Evolutionary conservation across 2,888 invertebrate species (phyloP), one percentile per base, ranked within the genome.

Genomic region (Drosophila mettleri): DNA sequence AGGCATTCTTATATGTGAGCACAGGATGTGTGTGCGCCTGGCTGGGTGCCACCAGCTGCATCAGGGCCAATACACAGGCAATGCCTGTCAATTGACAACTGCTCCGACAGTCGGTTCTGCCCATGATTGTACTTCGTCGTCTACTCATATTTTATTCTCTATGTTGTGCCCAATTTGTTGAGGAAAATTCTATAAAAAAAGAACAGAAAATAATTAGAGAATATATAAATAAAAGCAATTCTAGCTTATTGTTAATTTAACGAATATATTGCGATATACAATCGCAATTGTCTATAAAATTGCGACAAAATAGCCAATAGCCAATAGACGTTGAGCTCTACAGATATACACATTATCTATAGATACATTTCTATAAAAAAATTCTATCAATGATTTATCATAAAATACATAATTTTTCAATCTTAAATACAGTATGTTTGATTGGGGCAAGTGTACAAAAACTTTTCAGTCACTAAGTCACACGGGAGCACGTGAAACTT

Each of bases 1-100:
- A 88, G 88, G 93, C 53, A 52, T 90, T 89, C 75, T 89, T 90
- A 60, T 89, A 91, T 10, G 86, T 92, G 34, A 80, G 79, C 39
- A 91, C 92, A 12, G 91, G 78, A 77, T 91, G 91, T 34, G 78
- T 81, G 31, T 83, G 83, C 5, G 86, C 89, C 41, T 64, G 62
- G 31, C 69, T 69, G 14, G 84, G 80, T 18, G 72, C 61, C 27
- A 68, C 33, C 22, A 74, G 69, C 16, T 79, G 73, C 18, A 75
- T 22, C 31, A 84, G 33, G 3, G 43, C 52, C 49, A 79, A 22
- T n/a, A 79, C 43, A n/a, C 63, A 67, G 31, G 41, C 52, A 36
- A 67, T 33, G 8, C n/a, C 27, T 4, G 36, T 18, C 12, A 43
- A 8, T 10, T 8, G 29, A 36, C 12, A 54, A 6, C 38, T 54